Conservation (phyloP, 2,888 invertebrate species). For the Phoronis australis region DNA sequence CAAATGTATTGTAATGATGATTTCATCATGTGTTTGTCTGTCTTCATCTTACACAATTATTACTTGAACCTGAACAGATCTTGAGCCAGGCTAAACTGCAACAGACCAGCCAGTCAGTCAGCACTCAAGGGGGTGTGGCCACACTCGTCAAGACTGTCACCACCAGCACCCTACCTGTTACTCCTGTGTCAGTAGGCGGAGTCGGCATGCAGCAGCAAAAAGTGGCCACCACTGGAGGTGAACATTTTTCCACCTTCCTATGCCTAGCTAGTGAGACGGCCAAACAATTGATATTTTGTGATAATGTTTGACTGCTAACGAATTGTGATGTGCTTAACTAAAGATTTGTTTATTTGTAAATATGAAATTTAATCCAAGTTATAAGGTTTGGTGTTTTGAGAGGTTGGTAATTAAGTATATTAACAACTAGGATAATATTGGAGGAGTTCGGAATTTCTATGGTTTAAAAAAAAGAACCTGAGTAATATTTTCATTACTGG, state of each 20-base stretch:
- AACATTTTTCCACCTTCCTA: no score
- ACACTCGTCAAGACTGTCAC: conserved; percentile 64
- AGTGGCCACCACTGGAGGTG: conserved; percentile 21
- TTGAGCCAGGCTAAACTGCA: conserved; percentile 57
- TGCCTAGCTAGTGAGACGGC: not conserved
- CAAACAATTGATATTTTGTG: not conserved
- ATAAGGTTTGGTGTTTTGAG: no score
- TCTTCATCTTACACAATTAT: not conserved
- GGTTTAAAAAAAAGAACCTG: no score
- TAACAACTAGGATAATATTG: no score
- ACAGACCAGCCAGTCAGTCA: conserved; percentile 42
- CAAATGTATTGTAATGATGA: no score
- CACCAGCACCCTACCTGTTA: conserved; percentile 57
- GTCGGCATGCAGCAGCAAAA: conserved; percentile 55
- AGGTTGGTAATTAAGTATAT: no score
- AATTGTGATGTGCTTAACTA: not conserved
- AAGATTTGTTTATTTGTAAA: no score
- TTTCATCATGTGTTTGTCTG: no score
- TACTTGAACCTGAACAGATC: conserved; percentile 52
- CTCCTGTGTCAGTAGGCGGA: conserved; percentile 50
- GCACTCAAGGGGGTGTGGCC: conserved; percentile 58
- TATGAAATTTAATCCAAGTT: no score
- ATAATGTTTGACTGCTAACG: not conserved
- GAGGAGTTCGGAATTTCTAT: no score
- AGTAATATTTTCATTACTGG: no score